Base-by-base conservation (phyloP, 35 echinoderm and acorn worm species). In the Chiridota heheva region DNA sequence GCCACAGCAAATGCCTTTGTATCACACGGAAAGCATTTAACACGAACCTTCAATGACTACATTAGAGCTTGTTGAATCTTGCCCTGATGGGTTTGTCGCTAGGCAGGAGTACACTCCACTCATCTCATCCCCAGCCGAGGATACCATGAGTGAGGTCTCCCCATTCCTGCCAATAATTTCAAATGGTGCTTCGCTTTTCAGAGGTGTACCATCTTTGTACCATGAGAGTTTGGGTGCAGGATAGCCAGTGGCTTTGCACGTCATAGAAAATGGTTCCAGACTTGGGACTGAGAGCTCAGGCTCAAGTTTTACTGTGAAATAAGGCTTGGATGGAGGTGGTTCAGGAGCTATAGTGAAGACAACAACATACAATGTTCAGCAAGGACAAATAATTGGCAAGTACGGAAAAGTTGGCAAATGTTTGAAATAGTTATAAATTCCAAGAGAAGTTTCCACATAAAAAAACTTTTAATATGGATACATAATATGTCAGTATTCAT, bases 21-120 rank as follows among this genome's bases (percentile, higher is more conserved):
- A n/a, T n/a, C n/a, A n/a, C n/a, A n/a, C n/a, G n/a, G n/a, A n/a
- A n/a, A n/a, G n/a, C n/a, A n/a, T n/a, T n/a, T 55, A 55, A 20
- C 20, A 69, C 65, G 33, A 69, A 69, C 65, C 65, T 69, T 32
- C 27, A 38, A 69, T 87, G 32, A 60, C 49, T 31, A 90, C 64
- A 61, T 96, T 75, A 25, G 70, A 71, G 18, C 71, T 86, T 13
- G 92, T 86, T 5, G 38, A 85, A 58, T 67, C 76, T 24, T 80
- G 66, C 18, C 92, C 92, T 34, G 76, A 43, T 28, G 82, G 82
- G 62, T 96, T 96, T 7, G 72, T 75, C 0, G 92, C 87, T 33
- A 85, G 56, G 59, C 82, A 90, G 32, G 73, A 64, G 43, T 90
- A 96, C 3, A 68, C 58, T 30, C 87, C 87, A 63, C 57, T 38